Evolutionary conservation across 2,888 invertebrate species (phyloP), one percentile per base, ranked within the genome.

Genomic region (Biston betularia): DNA sequence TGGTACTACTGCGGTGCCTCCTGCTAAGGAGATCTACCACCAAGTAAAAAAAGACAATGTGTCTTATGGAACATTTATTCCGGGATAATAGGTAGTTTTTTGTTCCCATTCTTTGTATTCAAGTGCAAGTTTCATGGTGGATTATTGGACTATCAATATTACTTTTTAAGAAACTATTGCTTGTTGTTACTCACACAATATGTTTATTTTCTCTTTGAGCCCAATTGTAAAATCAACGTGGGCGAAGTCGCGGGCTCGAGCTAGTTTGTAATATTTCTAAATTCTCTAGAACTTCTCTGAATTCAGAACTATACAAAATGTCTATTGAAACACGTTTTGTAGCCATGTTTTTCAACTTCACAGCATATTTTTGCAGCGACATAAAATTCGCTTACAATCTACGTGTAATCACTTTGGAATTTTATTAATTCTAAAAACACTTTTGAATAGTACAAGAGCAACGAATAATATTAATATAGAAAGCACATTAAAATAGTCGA

Each of bases 401-500:
- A 24, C 11, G 35, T 7, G 12, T n/a, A 46, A 45, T 33, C 42
- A 48, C 58, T 49, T 48, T 38, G 46, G 38, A 58, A 46, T 56
- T 34, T 44, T 7, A n/a, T 1, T 12, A 34, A n/a, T 56, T 56
- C 33, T 24, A 45, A 56, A 45, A 46, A 34, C n/a, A 50, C 44
- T 35, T 42, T 42, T 34, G n/a, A 56, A 56, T 35, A 12, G 34
- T 0, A 34, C n/a, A 50, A 14, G 6, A 35, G n/a, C 50, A 9
- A 7, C 12, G 34, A 50, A 34, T 35, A 50, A 50, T 53, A 38
- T 53, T 53, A 53, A 53, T 53, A 38, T 38, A 11, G 38, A 53
- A 53, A 38, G 38, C 14, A 38, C n/a, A 15, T 53, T 50, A 38
- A 53, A 45, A 45, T 56, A 57, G 57, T 57, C 46, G 7, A 38